Base-by-base conservation (phyloP, 2,797 vertebrate genomes). In the Hoplostethus atlanticus region DNA sequence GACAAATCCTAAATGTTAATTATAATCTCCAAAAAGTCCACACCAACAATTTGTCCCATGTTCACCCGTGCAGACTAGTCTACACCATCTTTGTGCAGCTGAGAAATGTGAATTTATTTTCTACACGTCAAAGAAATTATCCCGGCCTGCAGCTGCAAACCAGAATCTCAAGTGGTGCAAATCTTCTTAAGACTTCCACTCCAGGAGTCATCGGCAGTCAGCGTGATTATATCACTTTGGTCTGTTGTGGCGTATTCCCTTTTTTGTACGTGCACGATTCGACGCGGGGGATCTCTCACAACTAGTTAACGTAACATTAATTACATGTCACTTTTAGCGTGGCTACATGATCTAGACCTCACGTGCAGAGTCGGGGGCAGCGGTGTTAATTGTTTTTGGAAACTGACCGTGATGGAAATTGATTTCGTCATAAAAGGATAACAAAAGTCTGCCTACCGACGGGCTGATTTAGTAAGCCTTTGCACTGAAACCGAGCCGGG, bases 341-440 rank as follows among this genome's bases (percentile, higher is more conserved):
- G 76, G 71, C 70, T 57, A 17, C 17, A 70, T 52, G 64, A 76
- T 77, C 48, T 47, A 16, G 59, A 78, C 53, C 58, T 68, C 21
- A 30, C 57, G 74, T 53, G 16, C 54, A 62, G 66, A 51, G 44
- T 55, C 15, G 11, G 56, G 64, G 64, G 34, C 12, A 7, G 30
- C 12, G 5, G 48, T 66, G 73, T 68, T 90, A 90, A 92, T 86
- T 89, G 81, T 90, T 89, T 90, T 80, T 71, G 73, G 73, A 89
- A 85, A 64, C 28, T 57, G 40, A 70, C 70, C 42, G 42, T 71
- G 81, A 75, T 66, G 57, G 63, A 76, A 82, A 92, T 80, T 64
- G 74, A 92, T 91, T 89, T 85, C 62, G 87, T 84, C 81, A 84
- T 79, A 83, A 85, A 21, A 86, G 85, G 63, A 88, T 80, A 81